A percentile compares a stretch with the other conserved stretches of the same genome.
Evolutionary conservation across 35 echinoderm and acorn worm species (phyloP).

Genomic region (Chiridota heheva): DNA sequence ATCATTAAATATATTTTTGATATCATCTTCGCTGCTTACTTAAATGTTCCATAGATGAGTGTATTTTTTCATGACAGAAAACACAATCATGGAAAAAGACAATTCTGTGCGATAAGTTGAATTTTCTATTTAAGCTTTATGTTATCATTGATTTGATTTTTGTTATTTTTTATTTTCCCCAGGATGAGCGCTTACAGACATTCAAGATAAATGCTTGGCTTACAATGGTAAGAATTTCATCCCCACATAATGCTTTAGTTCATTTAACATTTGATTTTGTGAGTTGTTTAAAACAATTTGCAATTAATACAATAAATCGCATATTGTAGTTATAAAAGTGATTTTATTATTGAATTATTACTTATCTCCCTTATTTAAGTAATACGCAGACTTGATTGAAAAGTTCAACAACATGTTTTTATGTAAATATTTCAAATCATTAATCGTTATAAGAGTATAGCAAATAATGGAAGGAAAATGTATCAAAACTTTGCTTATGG

Average conservation of each 20-base stretch:
- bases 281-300: background rate
- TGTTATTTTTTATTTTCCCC: slow-evolving; percentile 21
- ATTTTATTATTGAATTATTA: background rate
- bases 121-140: too few species aligned
- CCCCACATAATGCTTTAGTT: background rate
- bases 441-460: too few species aligned
- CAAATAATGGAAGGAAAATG: too few species aligned
- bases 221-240: slow-evolving; percentile 82
- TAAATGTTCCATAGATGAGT: too few species aligned
- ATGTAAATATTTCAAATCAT: too few species aligned
- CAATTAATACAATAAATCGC: background rate
- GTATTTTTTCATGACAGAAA: too few species aligned
- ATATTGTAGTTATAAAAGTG: background rate
- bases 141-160: background rate
- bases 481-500: too few species aligned
- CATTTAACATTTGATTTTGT: background rate
- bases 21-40: too few species aligned
- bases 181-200: slow-evolving; percentile 94
- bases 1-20: too few species aligned
- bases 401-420: background rate
- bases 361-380: background rate
- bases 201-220: slow-evolving; percentile 96
- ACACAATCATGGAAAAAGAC: too few species aligned
- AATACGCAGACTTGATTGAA: background rate
- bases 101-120: too few species aligned